Conservation (phyloP, 2,888 invertebrate species). For the Quadroppia sp. region DNA sequence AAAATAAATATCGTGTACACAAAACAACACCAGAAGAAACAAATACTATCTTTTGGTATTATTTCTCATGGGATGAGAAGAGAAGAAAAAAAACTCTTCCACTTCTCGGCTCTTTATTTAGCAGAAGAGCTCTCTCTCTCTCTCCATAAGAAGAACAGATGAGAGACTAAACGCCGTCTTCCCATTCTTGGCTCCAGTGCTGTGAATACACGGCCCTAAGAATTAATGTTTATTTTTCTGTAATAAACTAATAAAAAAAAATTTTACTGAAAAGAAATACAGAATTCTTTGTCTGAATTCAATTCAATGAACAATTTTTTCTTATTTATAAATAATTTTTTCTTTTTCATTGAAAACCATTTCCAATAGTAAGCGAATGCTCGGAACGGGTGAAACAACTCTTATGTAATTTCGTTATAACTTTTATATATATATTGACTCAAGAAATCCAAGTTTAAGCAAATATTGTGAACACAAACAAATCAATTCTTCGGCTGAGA, state of each 20-base stretch:
- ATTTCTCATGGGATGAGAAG: slow-evolving; percentile 2
- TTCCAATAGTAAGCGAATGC: too few relatives aligned
- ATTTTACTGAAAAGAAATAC: too few relatives aligned
- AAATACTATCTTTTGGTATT: slow-evolving; percentile 11
- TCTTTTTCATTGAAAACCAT: too few relatives aligned
- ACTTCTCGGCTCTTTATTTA: neutral
- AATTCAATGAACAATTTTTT: too few relatives aligned
- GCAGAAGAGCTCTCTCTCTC: neutral
- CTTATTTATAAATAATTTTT: too few relatives aligned
- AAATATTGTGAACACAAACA: neutral
- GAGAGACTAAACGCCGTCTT: neutral
- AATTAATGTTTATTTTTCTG: neutral
- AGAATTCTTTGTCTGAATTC: too few relatives aligned
- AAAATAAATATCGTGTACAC: slow-evolving; percentile 21
- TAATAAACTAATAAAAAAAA: too few relatives aligned
- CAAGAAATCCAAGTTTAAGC: neutral
- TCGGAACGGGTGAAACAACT: too few relatives aligned
- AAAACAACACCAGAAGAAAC: slow-evolving; percentile 6
- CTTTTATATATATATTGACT: too few relatives aligned
- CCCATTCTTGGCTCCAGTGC: too few relatives aligned
- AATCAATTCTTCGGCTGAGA: neutral
- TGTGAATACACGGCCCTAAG: neutral
- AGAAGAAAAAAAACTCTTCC: neutral
- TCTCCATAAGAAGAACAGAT: neutral
- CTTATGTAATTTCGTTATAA: too few relatives aligned